Percentiles rank a stretch among this genome's conserved stretches.
These are phyloP conservation scores for Apoderus coryli DNA, from an alignment of 2,888 invertebrate genomes.

Conservation along the genomic window DNA sequence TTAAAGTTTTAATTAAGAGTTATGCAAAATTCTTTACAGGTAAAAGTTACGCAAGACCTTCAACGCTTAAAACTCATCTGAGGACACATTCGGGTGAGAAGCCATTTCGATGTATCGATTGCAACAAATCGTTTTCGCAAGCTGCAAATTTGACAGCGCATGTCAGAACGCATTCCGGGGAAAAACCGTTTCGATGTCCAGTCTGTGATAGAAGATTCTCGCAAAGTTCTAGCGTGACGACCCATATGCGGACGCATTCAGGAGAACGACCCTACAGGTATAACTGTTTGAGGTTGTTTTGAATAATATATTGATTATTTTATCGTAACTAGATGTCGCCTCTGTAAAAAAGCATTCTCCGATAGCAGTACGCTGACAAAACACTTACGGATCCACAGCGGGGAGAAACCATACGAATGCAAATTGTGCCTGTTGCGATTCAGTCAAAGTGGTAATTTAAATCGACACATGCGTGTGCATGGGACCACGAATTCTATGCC, in stretches of 20 bases:
- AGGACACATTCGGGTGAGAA: constrained; percentile 94
- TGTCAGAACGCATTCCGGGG: constrained; percentile 89
- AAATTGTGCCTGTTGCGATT: constrained; percentile 90
- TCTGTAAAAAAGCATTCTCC: constrained; percentile 97
- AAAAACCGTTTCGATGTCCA: constrained; percentile 93
- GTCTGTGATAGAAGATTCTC: constrained; percentile 95
- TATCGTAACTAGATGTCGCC: constrained; percentile 46
- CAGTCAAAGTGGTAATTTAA: constrained; percentile 96
- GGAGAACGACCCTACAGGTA: constrained; percentile 85
- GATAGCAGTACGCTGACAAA: constrained; percentile 97
- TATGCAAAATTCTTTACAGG: too few relatives aligned
- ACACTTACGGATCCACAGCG: constrained; percentile 81
- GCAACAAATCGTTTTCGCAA: constrained; percentile 94
- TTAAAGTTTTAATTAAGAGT: too few relatives aligned
- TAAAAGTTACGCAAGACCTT: constrained; percentile 91
- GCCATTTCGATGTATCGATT: constrained; percentile 82
- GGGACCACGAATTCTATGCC: constrained; percentile 38
- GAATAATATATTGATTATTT: not conserved
- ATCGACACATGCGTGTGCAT: constrained; percentile 98
- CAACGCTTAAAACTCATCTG: constrained; percentile 92
- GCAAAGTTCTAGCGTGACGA: constrained; percentile 90
- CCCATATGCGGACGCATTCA: constrained; percentile 99
- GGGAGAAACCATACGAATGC: constrained; percentile 96
- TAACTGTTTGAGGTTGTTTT: too few relatives aligned
- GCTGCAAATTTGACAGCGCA: constrained; percentile 98